Evolutionary conservation across 1,140 invertebrate species (phyloP).

Genomic region (Tetranychus cinnabarinus): DNA sequence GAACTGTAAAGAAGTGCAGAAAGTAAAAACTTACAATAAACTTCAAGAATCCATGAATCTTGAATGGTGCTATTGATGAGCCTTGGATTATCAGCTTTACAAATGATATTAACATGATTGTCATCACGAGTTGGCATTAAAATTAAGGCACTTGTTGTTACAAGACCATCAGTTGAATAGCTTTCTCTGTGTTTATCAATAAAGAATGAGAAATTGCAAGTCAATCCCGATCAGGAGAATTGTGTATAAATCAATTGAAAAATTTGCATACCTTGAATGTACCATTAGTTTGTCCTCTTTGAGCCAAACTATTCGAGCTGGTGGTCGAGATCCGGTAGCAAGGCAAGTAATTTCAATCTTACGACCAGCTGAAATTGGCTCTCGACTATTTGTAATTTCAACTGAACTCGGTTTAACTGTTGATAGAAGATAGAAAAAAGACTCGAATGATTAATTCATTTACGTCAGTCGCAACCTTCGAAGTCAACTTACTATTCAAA

Average conservation of each 20-base stretch:
- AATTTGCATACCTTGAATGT: neutral
- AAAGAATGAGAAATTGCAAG: neutral
- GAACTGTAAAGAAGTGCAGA: neutral
- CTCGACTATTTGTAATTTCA: conserved; percentile 42
- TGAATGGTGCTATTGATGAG: neutral
- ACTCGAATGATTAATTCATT: too few species aligned
- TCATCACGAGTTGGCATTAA: conserved; percentile 40
- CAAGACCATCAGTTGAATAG: conserved; percentile 7
- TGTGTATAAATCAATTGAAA: neutral
- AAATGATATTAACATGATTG: conserved; percentile 53
- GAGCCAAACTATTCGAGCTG: conserved; percentile 61
- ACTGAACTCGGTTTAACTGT: neutral
- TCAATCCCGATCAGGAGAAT: neutral
- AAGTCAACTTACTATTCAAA: too few species aligned
- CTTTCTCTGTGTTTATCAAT: conserved; percentile 4
- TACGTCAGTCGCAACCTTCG: too few species aligned
- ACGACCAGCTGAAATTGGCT: conserved; percentile 52
- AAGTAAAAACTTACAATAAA: conserved; percentile 28
- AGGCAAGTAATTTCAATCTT: conserved; percentile 57
- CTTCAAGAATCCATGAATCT: conserved; percentile 33
- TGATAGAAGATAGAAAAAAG: neutral
- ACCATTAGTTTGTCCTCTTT: neutral
- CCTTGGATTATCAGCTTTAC: conserved; percentile 48
- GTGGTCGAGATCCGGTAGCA: conserved; percentile 57
- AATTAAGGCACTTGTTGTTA: conserved; percentile 10